Evolutionary conservation across 2,113 vertebrate species (phyloP).

Genomic region (Tamias sibiricus): DNA sequence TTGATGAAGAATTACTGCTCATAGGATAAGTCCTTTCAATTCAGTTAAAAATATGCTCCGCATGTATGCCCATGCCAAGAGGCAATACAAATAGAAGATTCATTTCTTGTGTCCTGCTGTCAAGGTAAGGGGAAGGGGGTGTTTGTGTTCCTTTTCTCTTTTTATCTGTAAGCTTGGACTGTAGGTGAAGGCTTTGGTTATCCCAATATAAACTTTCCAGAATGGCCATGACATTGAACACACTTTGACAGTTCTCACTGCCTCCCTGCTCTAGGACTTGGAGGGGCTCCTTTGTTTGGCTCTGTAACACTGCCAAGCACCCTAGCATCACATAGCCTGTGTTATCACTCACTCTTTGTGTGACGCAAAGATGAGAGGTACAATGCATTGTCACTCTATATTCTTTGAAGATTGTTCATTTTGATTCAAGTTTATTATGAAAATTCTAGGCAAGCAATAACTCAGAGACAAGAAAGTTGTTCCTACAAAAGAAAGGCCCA

Average conservation of each 20-base stretch:
- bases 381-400: slow-evolving; percentile 30
- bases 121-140: neutral
- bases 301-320: neutral
- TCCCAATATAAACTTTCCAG: neutral
- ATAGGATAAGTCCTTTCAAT: neutral
- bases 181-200: neutral
- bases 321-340: neutral
- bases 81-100: neutral
- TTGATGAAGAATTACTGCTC: neutral
- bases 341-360: slow-evolving; percentile 35
- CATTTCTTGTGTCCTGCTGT: neutral
- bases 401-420: slow-evolving; percentile 58
- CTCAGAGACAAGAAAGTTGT: slow-evolving; percentile 58
- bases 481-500: slow-evolving; percentile 55
- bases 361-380: slow-evolving; percentile 32
- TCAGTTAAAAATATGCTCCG: neutral
- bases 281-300: neutral
- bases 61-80: neutral
- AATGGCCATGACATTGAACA: neutral
- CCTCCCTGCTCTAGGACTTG: neutral
- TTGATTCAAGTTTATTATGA: slow-evolving; percentile 77
- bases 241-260: neutral
- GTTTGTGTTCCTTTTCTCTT: neutral
- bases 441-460: slow-evolving; percentile 70
- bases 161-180: neutral